Conservation (phyloP, 1,140 invertebrate genomes). For the Heterodera carotae region DNA sequence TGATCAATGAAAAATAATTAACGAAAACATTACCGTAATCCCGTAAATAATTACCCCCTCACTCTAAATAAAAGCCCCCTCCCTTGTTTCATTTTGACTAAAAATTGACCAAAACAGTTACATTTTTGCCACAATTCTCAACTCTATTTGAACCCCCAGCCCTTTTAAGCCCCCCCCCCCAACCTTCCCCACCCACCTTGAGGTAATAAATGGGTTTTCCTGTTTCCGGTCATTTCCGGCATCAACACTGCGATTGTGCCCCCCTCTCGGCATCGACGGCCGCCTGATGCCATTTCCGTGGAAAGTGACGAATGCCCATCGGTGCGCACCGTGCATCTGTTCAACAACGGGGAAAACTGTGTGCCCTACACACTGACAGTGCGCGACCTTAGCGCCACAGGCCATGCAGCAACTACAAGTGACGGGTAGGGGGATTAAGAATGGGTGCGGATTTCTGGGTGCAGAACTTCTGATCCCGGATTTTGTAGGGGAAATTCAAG, state of each 20-base stretch:
- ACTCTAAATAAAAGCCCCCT: too few species aligned
- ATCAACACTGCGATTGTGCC: too few species aligned
- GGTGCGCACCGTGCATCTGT: conserved; percentile 47
- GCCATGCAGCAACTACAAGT: neutral
- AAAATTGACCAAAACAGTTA: too few species aligned
- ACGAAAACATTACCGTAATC: too few species aligned
- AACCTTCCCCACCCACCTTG: too few species aligned
- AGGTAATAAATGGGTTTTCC: neutral
- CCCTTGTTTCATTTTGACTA: too few species aligned
- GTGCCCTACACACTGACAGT: conserved; percentile 54
- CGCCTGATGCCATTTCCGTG: conserved; percentile 41
- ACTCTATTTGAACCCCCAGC: too few species aligned
- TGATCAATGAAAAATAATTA: neutral
- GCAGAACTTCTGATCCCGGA: too few species aligned
- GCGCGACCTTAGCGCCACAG: conserved; percentile 27
- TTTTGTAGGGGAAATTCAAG: too few species aligned
- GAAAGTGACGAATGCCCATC: conserved; percentile 49
- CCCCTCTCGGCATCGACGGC: neutral
- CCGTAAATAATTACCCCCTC: too few species aligned
- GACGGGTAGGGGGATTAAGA: neutral
- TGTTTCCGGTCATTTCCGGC: neutral
- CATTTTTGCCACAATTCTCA: too few species aligned
- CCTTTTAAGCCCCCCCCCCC: too few species aligned
- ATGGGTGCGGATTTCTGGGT: neutral
- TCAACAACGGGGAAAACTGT: conserved; percentile 33